Conservation (phyloP, 2,888 invertebrate genomes). For the Ormyrus thymus region DNA sequence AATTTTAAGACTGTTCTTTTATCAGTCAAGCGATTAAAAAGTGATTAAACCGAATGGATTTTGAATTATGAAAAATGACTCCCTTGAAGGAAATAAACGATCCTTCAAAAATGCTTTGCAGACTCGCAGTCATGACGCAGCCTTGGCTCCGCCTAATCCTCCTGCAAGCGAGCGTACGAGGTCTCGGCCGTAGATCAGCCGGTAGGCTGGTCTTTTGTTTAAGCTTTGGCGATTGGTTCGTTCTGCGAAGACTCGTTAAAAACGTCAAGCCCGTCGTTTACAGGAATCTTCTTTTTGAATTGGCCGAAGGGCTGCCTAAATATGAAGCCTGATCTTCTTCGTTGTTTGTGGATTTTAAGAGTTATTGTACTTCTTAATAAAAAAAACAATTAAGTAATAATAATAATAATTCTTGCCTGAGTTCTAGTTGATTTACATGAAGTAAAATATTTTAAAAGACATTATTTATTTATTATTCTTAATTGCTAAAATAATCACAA, state of each 20-base stretch:
- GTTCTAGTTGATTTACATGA: no score
- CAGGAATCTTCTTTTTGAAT: slow-evolving; percentile 79
- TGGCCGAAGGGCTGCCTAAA: slow-evolving; percentile 65
- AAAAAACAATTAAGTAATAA: no score
- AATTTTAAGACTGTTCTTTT: no score
- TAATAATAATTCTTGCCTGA: no score
- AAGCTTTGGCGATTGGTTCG: slow-evolving; percentile 86
- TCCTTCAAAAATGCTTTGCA: slow-evolving; percentile 39
- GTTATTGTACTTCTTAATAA: no score
- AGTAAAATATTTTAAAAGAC: no score
- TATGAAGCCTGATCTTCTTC: not conserved
- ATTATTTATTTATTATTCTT: no score
- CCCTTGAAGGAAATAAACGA: not conserved
- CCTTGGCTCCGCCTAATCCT: slow-evolving; percentile 79
- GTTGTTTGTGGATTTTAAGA: no score
- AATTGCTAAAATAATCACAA: no score
- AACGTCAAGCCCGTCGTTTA: slow-evolving; percentile 85
- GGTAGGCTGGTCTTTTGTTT: slow-evolving; percentile 77
- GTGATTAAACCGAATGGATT: no score
- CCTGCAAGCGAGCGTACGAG: slow-evolving; percentile 79
- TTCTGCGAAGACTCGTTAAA: slow-evolving; percentile 84
- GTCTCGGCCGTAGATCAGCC: slow-evolving; percentile 77
- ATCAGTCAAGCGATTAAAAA: no score
- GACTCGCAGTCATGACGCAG: slow-evolving; percentile 76
- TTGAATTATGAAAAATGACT: no score